Evolutionary conservation across 2,797 vertebrate genomes (phyloP), one percentile per base, ranked within the genome.

Genomic region (Simalia tracyae): DNA sequence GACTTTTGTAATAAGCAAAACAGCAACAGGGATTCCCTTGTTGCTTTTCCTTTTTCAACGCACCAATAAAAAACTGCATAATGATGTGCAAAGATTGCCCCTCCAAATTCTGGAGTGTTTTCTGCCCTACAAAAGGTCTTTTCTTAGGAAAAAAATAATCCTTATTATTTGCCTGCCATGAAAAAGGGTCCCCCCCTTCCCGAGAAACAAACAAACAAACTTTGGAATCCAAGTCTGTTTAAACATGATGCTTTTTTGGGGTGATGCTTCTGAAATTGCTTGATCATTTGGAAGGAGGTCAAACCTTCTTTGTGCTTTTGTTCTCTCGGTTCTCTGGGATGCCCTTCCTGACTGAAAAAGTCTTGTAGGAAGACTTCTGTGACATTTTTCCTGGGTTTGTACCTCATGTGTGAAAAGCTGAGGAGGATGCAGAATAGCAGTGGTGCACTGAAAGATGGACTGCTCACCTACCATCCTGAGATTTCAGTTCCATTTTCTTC

Each of bases 21-120:
- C 2, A 22, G 36, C 59, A 42, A 5, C 26, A 36, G 28, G 31
- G 22, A 4, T 2, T 4, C 9, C 22, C 12, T 60, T 9, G n/a
- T 60, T 59, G 8, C 5, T 6, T 46, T 63, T 10, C 60, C 14
- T 95, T 94, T 94, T 64, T 31, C 93, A 31, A 12, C 86, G 76
- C 22, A 26, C 0, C 63, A 72, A 92, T 92, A 89, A 76, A 91
- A 95, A 87, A 19, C 56, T 92, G 91, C 28, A 68, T 7, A 56
- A 12, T 14, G 6, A 8, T 42, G 42, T 6, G 76, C 76, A 46
- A 22, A 46, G 46, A 84, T 50, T 42, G 2, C 0, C 46, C 76
- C 76, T 46, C 19, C 36, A 50, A 46, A 2, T 84, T 50, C 31
- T 28, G 28, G 5, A 9, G 17, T 66, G 24, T 66, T 66, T 28